Evolutionary conservation across 2,113 vertebrate genomes (phyloP).

Genomic region (Gracilinanus agilis): DNA sequence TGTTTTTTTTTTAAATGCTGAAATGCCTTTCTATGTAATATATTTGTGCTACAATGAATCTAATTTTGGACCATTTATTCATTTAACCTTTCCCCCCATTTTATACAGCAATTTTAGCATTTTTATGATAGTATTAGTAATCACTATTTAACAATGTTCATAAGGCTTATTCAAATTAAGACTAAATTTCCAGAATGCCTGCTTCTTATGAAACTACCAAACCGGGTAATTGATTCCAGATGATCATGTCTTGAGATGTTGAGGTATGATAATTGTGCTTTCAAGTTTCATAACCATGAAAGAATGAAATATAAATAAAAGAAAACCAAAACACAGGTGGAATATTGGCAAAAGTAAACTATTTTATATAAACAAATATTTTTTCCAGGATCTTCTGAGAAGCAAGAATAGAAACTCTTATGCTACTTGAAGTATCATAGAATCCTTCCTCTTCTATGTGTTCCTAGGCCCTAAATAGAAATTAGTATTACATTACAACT

Average conservation of each 20-base stretch:
- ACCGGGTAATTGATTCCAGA: background rate
- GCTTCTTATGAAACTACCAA: background rate
- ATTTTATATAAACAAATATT: background rate
- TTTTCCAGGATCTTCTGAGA: background rate
- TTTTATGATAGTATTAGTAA: background rate
- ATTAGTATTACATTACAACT: background rate
- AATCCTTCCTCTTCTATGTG: background rate
- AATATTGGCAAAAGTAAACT: background rate
- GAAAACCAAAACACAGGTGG: background rate
- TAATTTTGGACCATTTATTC: background rate
- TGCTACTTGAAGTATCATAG: background rate
- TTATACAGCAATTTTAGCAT: background rate
- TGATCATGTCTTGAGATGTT: background rate
- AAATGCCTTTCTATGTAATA: background rate
- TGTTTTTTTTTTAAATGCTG: too few relatives aligned
- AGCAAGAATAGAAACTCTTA: background rate
- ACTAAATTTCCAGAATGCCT: background rate
- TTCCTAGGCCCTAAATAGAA: background rate
- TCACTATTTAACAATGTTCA: background rate
- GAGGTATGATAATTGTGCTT: background rate
- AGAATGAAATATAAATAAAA: background rate
- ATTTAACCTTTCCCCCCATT: background rate
- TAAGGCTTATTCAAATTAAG: background rate
- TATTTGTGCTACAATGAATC: background rate
- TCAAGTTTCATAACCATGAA: background rate